phyloP scores from a whole-genome alignment of 2,113 vertebrate genomes.

The Fulica atra region DNA sequence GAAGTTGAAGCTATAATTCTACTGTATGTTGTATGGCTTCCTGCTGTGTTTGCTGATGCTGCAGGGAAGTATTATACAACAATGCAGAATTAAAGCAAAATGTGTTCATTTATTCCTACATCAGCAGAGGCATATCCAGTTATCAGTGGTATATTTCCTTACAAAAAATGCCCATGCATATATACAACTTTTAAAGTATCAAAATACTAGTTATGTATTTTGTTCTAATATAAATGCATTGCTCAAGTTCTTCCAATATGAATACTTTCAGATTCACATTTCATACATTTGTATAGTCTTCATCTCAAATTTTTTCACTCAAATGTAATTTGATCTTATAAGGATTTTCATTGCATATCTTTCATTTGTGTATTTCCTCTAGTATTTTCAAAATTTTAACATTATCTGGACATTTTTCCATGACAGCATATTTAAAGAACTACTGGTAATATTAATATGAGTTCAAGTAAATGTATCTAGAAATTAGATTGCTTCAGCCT shows the following conservation, averaged over 20 bases:
- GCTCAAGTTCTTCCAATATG: not conserved
- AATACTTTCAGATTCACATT: not conserved
- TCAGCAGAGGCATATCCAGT: not conserved
- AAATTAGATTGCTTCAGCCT: not conserved
- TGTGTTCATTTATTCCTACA: not conserved
- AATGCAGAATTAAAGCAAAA: not conserved
- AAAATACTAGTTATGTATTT: not conserved
- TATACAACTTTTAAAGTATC: not conserved
- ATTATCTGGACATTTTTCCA: not conserved
- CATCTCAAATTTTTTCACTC: not conserved
- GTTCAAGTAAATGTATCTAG: not conserved
- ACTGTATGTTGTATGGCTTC: not conserved
- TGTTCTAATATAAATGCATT: not conserved
- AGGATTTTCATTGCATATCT: not conserved
- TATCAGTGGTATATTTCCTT: not conserved
- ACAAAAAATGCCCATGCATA: not conserved
- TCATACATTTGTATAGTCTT: not conserved
- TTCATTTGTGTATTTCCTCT: not conserved
- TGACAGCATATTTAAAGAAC: not conserved
- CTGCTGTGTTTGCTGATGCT: not conserved
- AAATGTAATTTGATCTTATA: not conserved
- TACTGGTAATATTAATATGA: not conserved
- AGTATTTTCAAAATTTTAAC: not conserved
- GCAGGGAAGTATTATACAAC: not conserved
- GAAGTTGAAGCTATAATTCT: slow-evolving; percentile 7